phyloP scores from a whole-genome alignment of 2,797 vertebrate genomes.

The Urophycis tenuis region DNA sequence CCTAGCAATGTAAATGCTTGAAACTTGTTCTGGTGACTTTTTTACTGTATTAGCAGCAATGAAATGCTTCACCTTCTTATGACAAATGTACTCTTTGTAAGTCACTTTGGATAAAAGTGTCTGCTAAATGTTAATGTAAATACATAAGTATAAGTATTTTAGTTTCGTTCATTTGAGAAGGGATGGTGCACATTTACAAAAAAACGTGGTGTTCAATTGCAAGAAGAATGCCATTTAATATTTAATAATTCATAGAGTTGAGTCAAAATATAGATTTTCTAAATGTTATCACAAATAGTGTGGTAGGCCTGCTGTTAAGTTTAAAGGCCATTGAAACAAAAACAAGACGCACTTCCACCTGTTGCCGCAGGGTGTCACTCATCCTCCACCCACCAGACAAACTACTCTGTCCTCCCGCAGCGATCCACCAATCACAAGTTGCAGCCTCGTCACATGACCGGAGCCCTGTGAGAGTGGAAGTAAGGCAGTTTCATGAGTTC shows the following conservation, averaged over 20 bases:
- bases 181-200: too few species aligned
- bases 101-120: too few species aligned
- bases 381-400: neutral
- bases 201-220: too few species aligned
- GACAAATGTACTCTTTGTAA: too few species aligned
- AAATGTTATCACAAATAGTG: neutral
- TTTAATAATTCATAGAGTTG: neutral
- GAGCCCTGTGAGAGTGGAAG: neutral
- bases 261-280: neutral
- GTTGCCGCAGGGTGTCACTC: neutral
- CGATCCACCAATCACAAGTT: neutral
- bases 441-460: neutral
- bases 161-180: too few species aligned
- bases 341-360: neutral
- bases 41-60: too few species aligned
- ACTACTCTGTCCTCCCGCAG: neutral
- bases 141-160: too few species aligned
- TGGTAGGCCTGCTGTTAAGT: neutral
- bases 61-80: too few species aligned
- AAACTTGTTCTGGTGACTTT: too few species aligned
- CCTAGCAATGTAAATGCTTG: too few species aligned
- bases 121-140: too few species aligned
- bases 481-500: neutral
- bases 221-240: neutral
- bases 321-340: neutral